A percentile compares a stretch with the other conserved stretches of the same genome.
Conservation (phyloP, 2,113 vertebrate genomes). For the Ondatra zibethicus region DNA sequence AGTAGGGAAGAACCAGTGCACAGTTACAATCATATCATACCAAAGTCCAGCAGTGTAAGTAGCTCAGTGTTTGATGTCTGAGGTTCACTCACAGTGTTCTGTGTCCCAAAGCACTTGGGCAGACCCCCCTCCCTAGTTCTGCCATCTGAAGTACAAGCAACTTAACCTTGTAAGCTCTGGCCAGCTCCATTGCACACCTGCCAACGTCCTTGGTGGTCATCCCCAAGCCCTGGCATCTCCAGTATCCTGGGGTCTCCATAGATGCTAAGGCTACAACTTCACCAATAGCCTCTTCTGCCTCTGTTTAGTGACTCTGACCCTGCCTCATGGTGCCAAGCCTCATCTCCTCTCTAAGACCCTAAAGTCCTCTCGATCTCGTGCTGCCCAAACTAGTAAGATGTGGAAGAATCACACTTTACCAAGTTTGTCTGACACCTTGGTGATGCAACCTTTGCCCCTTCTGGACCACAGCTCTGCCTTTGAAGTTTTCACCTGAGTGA, state of each 20-base stretch:
- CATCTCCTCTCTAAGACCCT: not conserved
- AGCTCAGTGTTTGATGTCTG: not conserved
- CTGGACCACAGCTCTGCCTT: not conserved
- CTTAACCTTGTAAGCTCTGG: not conserved
- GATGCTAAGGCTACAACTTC: not conserved
- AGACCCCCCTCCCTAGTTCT: not conserved
- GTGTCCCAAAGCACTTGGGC: not conserved
- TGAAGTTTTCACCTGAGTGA: not conserved
- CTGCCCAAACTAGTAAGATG: not conserved
- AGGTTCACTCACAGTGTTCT: not conserved
- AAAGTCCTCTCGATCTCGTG: too few relatives aligned
- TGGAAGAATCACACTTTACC: not conserved
- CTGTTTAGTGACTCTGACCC: not conserved
- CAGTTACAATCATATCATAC: not conserved
- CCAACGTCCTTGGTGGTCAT: not conserved
- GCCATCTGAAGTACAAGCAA: not conserved
- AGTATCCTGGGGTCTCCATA: not conserved
- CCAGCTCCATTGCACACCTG: not conserved
- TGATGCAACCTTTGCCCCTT: not conserved
- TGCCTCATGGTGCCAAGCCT: not conserved
- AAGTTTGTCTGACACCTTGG: not conserved
- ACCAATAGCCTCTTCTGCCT: not conserved
- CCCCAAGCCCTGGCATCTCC: not conserved
- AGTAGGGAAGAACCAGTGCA: not conserved
- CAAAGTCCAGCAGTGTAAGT: not conserved